Conservation (phyloP, 2,888 invertebrate species). For the Lumbricus terrestris region DNA sequence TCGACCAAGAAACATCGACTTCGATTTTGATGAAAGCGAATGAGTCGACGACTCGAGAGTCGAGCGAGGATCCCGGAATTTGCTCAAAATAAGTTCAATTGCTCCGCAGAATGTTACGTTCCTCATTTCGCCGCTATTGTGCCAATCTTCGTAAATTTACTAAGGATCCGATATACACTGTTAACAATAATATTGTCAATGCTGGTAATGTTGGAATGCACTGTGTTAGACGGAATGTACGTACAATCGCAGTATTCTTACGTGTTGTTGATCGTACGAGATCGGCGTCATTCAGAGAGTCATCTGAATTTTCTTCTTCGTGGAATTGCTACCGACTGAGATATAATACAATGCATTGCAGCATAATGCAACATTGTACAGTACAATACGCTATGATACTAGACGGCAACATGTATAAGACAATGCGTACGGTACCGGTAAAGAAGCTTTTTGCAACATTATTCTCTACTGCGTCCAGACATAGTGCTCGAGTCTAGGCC, state of each 20-base stretch:
- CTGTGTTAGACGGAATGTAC: too few relatives aligned
- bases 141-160: background rate
- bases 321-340: background rate
- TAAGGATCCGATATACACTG: background rate
- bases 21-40: background rate
- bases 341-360: background rate
- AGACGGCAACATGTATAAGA: too few relatives aligned
- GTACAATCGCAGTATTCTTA: too few relatives aligned
- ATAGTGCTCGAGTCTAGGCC: background rate
- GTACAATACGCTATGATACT: background rate
- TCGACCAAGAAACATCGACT: background rate
- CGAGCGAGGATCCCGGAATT: background rate
- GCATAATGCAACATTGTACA: background rate
- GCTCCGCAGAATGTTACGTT: background rate
- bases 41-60: too few relatives aligned
- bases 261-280: too few relatives aligned
- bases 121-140: background rate
- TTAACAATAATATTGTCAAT: background rate
- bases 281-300: background rate
- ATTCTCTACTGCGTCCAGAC: background rate
- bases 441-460: background rate
- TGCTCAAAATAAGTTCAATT: constrained; percentile 3
- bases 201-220: background rate
- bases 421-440: too few relatives aligned
- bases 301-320: background rate